Conservation (phyloP, 2,797 vertebrate species). For the Calcarius lapponicus region DNA sequence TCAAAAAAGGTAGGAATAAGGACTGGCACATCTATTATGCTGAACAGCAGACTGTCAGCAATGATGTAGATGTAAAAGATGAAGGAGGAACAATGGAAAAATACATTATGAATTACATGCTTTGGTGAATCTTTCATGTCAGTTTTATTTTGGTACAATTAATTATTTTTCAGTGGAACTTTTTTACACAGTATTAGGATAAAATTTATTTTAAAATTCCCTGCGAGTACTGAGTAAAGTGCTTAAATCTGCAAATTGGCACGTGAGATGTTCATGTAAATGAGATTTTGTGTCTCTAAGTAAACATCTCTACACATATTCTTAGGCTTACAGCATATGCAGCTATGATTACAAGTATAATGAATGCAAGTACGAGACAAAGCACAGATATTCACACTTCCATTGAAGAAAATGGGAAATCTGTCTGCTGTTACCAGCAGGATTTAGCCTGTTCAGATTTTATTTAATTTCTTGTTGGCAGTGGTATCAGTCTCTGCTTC, state of each 20-base stretch:
- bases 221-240: background rate
- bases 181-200: background rate
- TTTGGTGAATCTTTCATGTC: background rate
- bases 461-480: background rate
- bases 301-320: background rate
- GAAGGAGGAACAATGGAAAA: background rate
- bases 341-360: background rate
- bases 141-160: background rate
- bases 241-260: background rate
- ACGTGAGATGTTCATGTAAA: background rate
- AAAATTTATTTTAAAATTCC: background rate
- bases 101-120: background rate
- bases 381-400: background rate
- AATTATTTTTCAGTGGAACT: background rate
- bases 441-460: background rate
- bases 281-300: background rate
- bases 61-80: background rate
- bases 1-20: background rate
- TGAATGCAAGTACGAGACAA: background rate
- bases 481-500: background rate
- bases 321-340: background rate
- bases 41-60: background rate
- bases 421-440: background rate
- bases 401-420: background rate
- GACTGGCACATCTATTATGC: background rate